These are phyloP conservation scores for Climacteris rufus DNA, from an alignment of 2,113 vertebrate species.

Conservation along the genomic window DNA sequence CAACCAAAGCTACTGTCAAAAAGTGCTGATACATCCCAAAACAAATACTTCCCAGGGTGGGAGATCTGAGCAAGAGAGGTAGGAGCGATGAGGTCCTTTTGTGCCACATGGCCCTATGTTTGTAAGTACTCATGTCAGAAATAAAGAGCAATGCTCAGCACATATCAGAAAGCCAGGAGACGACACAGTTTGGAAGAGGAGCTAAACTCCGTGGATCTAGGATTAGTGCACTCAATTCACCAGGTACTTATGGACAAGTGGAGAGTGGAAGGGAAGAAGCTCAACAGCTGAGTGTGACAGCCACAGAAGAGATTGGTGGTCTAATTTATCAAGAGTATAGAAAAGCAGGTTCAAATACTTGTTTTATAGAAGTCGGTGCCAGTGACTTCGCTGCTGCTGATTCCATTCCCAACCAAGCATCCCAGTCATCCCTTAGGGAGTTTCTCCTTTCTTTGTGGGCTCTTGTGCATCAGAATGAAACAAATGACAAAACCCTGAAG, in stretches of 20 bases:
- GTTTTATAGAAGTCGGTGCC: neutral
- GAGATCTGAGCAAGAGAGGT: neutral
- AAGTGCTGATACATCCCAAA: neutral
- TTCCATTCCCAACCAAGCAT: neutral
- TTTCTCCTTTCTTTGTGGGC: neutral
- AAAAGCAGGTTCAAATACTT: neutral
- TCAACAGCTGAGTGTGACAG: neutral
- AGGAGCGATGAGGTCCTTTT: neutral
- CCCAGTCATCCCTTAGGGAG: neutral
- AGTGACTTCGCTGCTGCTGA: neutral
- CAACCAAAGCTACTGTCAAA: neutral
- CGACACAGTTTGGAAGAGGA: neutral
- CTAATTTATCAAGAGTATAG: neutral
- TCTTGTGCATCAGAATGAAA: neutral
- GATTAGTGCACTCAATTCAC: neutral
- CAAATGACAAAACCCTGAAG: neutral
- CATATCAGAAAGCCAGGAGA: neutral
- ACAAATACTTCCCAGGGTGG: rapidly evolving
- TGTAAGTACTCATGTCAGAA: neutral
- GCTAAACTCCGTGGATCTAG: neutral
- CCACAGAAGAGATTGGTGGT: neutral
- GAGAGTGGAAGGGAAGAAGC: neutral
- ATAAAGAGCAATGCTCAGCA: neutral
- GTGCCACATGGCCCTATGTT: rapidly evolving
- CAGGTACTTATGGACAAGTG: neutral